Evolutionary conservation across 2,113 vertebrate species (phyloP), one percentile per base, ranked within the genome.

Genomic region (Meleagris gallopavo): DNA sequence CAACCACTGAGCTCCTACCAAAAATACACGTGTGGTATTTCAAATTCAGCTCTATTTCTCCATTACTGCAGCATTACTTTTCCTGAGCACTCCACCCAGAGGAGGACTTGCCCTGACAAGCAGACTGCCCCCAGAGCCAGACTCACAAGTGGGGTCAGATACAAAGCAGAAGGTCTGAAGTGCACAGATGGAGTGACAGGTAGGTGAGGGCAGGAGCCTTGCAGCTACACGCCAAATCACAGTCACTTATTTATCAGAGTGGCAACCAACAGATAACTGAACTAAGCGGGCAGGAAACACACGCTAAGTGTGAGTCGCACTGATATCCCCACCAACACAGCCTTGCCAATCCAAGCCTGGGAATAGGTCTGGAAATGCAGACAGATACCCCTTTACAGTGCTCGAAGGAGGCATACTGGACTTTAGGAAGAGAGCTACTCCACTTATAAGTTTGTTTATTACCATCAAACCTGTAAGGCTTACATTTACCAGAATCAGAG

Each of bases 21-120:
- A 64, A 43, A 29, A 38, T 0, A 22, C 0, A 0, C 16, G 14
- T 24, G 18, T 14, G 14, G 29, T 34, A 25, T 24, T 50, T 77
- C 58, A 50, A 46, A 62, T 21, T 36, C 61, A 48, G 29, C 55
- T 9, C 22, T 34, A 10, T 16, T 62, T 72, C 46, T 41, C 21
- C 43, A 25, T 0, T 16, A 54, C 36, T 34, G 67, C 29, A 65
- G 17, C 54, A 11, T 32, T 32, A 11, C 6, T 57, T 57, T 57
- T 32, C 36, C 8, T 34, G 34, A 65, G 69, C 34, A 21, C 9
- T n/a, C 52, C 75, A 29, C 4, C 3, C 4, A 6, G 46, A 85
- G n/a, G 10, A 75, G 46, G 30, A 10, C 6, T 43, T 60, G 34
- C 12, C 11, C 32, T 32, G 64, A 13, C 64, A n/a, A 46, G 41